phyloP scores from a whole-genome alignment of 2,888 invertebrate species.

The Kryphioiulus occultus region DNA sequence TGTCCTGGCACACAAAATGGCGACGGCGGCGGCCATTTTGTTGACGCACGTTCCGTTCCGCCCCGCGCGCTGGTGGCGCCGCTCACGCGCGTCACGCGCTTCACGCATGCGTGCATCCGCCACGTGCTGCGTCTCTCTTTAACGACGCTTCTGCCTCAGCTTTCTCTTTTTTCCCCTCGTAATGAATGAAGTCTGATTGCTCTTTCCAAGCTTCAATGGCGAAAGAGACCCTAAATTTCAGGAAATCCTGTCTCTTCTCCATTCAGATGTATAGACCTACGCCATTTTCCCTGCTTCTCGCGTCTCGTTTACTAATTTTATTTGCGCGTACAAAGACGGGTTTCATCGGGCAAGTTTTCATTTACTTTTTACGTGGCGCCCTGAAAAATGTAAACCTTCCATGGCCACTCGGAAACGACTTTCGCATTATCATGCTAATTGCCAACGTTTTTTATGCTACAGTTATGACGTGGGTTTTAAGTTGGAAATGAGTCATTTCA shows the following conservation, averaged over 20 bases:
- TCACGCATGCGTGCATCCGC: constrained; percentile 8
- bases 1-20: not conserved
- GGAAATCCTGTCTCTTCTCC: constrained; percentile 35
- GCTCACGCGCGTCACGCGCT: no score
- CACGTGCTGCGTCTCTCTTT: not conserved
- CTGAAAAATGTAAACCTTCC: not conserved
- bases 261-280: not conserved
- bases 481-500: no score
- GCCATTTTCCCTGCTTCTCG: not conserved
- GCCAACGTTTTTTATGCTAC: not conserved
- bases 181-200: constrained; percentile 35
- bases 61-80: constrained; percentile 13
- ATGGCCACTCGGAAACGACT: not conserved
- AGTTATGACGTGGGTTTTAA: no score
- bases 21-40: not conserved
- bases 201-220: constrained; percentile 35
- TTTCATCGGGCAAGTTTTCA: not conserved
- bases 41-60: not conserved
- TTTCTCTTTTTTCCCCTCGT: not conserved
- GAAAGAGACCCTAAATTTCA: constrained; percentile 31
- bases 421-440: not conserved
- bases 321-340: not conserved
- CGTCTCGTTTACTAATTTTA: constrained; percentile 35
- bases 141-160: not conserved
- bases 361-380: not conserved